Evolutionary conservation across 2,797 vertebrate genomes (phyloP), one percentile per base, ranked within the genome.

Genomic region (Phataginus tetradactyla): DNA sequence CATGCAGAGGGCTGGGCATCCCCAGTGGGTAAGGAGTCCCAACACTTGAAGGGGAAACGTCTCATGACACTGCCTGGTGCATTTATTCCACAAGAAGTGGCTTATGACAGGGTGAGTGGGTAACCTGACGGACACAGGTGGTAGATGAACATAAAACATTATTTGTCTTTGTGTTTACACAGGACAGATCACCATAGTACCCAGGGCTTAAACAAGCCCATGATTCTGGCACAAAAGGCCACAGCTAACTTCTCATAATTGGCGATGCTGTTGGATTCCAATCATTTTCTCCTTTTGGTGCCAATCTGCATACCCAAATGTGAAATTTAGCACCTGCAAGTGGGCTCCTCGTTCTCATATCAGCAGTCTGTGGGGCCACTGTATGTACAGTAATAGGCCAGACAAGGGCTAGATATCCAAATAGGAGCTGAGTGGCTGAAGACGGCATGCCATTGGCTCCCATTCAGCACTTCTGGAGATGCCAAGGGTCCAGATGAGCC

Each of bases 221-320:
- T 37, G 20, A 74, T 94, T 96, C 88, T 95, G 90, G 96, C 95
- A 94, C 96, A 96, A 90, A 94, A 77, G 78, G 42, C 75, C 90
- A 95, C 78, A 69, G 74, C 87, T 37, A 88, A 94, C 75, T 66
- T 96, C 71, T 93, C 69, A 3, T 93, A 79, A 95, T 83, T 80
- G 86, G 34, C 55, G 64, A 21, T 71, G 75, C 68, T 79, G 13
- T 71, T 87, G 61, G 78, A 68, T 63, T 83, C 85, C 37, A 72
- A 91, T 32, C 53, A 29, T 88, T 79, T 95, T 75, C 74, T 89
- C 71, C 59, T 90, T 71, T 59, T 7, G 1, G 63, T 75, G 68
- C 85, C 90, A 86, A 53, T 83, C 84, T 77, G 80, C 95, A 88
- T 25, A 20, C 34, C 53, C 96, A 49, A 55, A 90, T 71, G 53